Base-by-base conservation (phyloP, 2,797 vertebrate species). In the Acanthurus lineatus region DNA sequence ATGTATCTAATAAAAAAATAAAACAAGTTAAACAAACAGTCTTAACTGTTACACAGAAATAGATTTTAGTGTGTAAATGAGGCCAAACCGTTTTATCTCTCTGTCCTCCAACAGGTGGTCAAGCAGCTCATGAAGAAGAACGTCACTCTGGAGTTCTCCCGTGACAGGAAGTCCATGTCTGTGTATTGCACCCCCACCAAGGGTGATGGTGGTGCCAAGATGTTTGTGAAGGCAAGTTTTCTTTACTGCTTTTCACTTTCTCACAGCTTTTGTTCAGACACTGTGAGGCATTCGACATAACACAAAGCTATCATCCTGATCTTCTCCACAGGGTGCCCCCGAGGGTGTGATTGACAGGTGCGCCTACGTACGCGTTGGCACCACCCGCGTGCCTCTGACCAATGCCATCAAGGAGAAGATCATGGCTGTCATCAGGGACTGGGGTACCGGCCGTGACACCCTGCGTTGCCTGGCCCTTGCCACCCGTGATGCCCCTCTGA, bases 151-250 rank as follows among this genome's bases (percentile, higher is more conserved):
- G 97, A 99, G 93, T 99, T 99, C 96, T 99, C 97, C 91, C 96
- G 97, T 57, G 97, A 99, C 95, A 96, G 97, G 77, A 99, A 99
- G 92, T 99, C 97, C 89, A 99, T 99, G 97, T 99, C 97, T 2
- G 97, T 97, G 71, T 98, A 94, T 88, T 99, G 97, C 93, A 96
- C 95, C 32, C 97, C 97, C 6, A 51, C 86, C 56, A 98, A 98
- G 81, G 96, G 97, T 10, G 96, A 97, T 3, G 96, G 97, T 25
- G 95, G 97, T 38, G 94, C 96, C 94, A 99, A 99, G 94, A 97
- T 98, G 97, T 99, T 98, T 38, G 87, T 98, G 67, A 99, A 99
- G 96, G 97, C 96, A 5, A 51, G 83, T 72, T 61, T 32, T 12
- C 52, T 15, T 6, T 44, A n/a, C 38, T n/a, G 20, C 47, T 66